These are phyloP conservation scores for Paradisaea rubra DNA, from an alignment of 2,113 vertebrate genomes.

Conservation along the genomic window DNA sequence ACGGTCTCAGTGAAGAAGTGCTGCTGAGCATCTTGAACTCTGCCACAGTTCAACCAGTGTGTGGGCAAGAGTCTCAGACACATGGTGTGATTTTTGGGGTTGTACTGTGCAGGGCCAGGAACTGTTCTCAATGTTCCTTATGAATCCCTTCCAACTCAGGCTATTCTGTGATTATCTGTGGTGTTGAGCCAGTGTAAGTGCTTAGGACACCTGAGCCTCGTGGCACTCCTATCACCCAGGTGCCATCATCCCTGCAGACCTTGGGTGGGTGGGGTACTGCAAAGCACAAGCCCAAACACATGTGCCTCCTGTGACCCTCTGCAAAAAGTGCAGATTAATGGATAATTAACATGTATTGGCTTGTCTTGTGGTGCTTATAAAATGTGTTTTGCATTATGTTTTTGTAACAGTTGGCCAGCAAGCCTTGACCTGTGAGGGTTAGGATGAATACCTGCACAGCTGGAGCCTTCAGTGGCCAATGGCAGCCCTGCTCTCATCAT, in stretches of 20 bases:
- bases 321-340: background rate
- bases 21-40: background rate
- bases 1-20: background rate
- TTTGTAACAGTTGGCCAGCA: constrained; percentile 49
- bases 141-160: background rate
- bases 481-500: constrained; percentile 1
- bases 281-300: background rate
- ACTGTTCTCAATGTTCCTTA: fast-evolving
- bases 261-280: background rate
- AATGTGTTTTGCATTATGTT: constrained; percentile 58
- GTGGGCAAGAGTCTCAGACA: fast-evolving
- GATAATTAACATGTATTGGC: constrained; percentile 20
- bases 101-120: background rate
- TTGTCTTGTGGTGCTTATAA: constrained; percentile 2
- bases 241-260: background rate
- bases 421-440: constrained; percentile 49
- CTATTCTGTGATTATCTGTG: background rate
- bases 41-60: background rate
- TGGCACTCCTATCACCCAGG: background rate
- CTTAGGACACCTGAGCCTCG: background rate
- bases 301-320: background rate
- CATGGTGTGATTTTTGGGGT: background rate
- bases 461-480: constrained; percentile 14
- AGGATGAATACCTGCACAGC: constrained; percentile 57
- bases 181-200: background rate